Evolutionary conservation across 2,113 vertebrate genomes (phyloP).

Genomic region (Pungitius pungitius): DNA sequence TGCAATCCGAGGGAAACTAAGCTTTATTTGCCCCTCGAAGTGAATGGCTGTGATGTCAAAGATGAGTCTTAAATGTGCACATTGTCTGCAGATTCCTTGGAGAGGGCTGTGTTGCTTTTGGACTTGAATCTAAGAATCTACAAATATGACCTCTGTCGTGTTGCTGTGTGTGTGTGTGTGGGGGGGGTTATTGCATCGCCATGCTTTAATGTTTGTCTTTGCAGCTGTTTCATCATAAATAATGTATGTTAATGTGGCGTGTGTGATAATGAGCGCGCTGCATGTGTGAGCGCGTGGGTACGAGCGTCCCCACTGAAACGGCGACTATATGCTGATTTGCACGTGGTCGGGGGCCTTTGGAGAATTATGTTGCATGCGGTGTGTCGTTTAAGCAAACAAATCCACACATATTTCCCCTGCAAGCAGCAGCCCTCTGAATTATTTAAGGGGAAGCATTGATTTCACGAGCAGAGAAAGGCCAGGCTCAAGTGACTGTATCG

Average conservation of each 20-base stretch:
- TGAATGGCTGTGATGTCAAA: constrained; percentile 46
- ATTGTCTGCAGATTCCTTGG: constrained; percentile 34
- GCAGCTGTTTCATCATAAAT: constrained; percentile 16
- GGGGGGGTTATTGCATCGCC: neutral
- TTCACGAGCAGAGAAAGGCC: constrained; percentile 70
- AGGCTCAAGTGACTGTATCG: constrained; percentile 29
- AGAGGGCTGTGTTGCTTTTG: constrained; percentile 23
- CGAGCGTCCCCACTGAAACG: constrained; percentile 10
- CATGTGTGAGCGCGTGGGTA: neutral
- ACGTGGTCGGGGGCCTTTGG: neutral
- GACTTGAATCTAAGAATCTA: constrained; percentile 2
- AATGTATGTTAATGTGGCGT: constrained; percentile 1
- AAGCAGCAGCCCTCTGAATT: constrained; percentile 65
- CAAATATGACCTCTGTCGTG: neutral
- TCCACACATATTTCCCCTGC: constrained; percentile 36
- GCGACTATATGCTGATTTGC: neutral
- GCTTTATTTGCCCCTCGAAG: constrained; percentile 51
- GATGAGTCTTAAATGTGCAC: constrained; percentile 43
- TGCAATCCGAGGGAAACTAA: constrained; percentile 38
- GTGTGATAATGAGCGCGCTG: constrained; percentile 4
- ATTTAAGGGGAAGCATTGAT: constrained; percentile 73
- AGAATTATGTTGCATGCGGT: constrained; percentile 24
- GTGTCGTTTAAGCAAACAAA: constrained; percentile 53
- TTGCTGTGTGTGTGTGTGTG: neutral
- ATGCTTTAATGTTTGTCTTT: neutral